Conservation (phyloP, 2,113 vertebrate species). For the Takifugu bimaculatus region DNA sequence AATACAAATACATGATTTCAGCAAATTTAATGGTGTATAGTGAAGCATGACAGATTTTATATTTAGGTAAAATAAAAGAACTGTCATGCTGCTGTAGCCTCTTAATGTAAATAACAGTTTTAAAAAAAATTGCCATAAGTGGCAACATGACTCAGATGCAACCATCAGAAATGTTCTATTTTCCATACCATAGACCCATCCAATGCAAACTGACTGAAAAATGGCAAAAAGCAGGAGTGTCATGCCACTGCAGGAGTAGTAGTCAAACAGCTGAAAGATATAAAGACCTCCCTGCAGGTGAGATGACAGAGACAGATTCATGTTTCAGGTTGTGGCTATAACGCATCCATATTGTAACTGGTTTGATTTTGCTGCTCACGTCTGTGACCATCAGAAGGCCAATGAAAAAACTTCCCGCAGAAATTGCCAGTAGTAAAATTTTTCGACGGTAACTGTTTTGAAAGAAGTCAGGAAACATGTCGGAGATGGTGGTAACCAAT, state of each 20-base stretch:
- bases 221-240: constrained; percentile 85
- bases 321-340: too few species aligned
- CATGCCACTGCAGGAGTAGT: constrained; percentile 88
- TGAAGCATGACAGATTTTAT: too few species aligned
- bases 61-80: too few species aligned
- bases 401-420: constrained; percentile 62
- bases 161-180: background rate
- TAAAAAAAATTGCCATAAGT: too few species aligned
- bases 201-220: constrained; percentile 84
- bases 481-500: constrained; percentile 71
- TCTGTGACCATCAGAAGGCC: constrained; percentile 76
- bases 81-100: too few species aligned
- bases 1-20: background rate
- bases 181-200: constrained; percentile 91
- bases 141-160: background rate
- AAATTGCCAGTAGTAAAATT: constrained; percentile 71
- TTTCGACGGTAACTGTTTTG: constrained; percentile 59
- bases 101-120: too few species aligned
- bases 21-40: too few species aligned
- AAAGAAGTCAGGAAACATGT: constrained; percentile 74
- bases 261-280: constrained; percentile 93
- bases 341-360: too few species aligned
- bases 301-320: constrained; percentile 1
- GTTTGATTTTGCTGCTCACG: constrained; percentile 47
- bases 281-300: constrained; percentile 88